A percentile compares a stretch with the other conserved stretches of the same genome.
phyloP scores from a whole-genome alignment of 2,888 invertebrate genomes.

The Caenorhabditis sulstoni region DNA sequence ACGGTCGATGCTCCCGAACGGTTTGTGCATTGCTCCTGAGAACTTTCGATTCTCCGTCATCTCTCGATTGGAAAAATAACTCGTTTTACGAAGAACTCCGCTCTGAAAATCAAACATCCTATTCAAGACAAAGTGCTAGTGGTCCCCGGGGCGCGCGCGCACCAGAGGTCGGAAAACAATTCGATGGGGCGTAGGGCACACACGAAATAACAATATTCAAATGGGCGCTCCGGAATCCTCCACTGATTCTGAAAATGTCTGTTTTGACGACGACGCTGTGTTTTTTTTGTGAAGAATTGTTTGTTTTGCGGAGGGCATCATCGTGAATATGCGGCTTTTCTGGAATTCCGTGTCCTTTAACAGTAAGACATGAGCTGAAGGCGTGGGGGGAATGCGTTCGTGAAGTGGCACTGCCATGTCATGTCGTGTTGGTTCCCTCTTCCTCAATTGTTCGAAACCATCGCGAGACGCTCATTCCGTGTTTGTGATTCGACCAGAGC shows the following conservation, averaged over 20 bases:
- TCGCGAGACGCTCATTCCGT: not conserved
- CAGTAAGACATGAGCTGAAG: too few relatives aligned
- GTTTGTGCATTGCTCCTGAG: too few relatives aligned
- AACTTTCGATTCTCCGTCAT: too few relatives aligned
- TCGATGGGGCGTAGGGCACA: not conserved
- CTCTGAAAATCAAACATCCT: not conserved
- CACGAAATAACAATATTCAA: slow-evolving; percentile 7
- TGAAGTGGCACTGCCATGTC: too few relatives aligned
- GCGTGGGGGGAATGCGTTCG: too few relatives aligned
- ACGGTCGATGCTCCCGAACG: too few relatives aligned
- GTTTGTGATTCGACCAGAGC: slow-evolving; percentile 13
- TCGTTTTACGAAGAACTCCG: not conserved
- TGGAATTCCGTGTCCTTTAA: too few relatives aligned
- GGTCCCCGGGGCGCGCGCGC: not conserved
- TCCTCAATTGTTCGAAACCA: too few relatives aligned
- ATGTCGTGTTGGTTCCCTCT: too few relatives aligned
- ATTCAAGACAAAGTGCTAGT: slow-evolving; percentile 2
- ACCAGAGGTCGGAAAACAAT: slow-evolving; percentile 9
- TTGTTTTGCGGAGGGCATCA: not conserved
- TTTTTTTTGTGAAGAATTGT: not conserved
- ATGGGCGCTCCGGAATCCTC: not conserved
- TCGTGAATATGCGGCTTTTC: too few relatives aligned
- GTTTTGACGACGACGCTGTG: too few relatives aligned
- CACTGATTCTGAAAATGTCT: not conserved
- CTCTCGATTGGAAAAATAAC: too few relatives aligned